Evolutionary conservation across 2,888 invertebrate genomes (phyloP), one percentile per base, ranked within the genome.

Genomic region (Pedicia rivosa): DNA sequence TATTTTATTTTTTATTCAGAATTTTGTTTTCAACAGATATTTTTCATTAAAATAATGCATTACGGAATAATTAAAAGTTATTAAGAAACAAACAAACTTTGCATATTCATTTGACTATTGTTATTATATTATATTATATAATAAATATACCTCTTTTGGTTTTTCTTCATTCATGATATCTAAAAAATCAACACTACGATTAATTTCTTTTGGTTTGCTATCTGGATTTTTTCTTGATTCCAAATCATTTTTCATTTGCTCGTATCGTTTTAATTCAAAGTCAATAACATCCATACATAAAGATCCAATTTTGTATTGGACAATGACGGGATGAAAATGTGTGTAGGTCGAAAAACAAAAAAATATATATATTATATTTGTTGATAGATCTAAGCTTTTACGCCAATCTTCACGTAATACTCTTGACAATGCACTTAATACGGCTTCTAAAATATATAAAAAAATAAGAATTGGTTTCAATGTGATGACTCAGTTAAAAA

Each of bases 321-420:
- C 74, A 44, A 98, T 83, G 28, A 94, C 80, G 35, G 81, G 76
- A 60, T 98, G 97, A 64, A 97, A 97, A 53, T 87, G 83, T 50
- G 83, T 79, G 56, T 92, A 97, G 27, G 86, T 84, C 9, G 97
- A 95, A 57, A 98, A 92, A 57, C 92, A 95, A 59, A 92, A 91
- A 65, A 97, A 97, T 50, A 90, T 86, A 57, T 91, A 90, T 45
- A 94, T 82, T 54, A 98, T 87, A 62, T 94, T 94, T 48, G 91
- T 94, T 48, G 92, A 90, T 40, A 98, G 64, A 57, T 97, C 94
- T 51, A 94, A 80, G 58, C 88, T 95, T 55, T 87, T 78, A 61
- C 87, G 87, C 87, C 94, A 97, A 64, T 98, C 97, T 66, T 98
- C 98, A 46, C 95, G 73, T 37, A 98, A 66, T 22, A 97, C 92